Evolutionary conservation across 2,888 invertebrate genomes (phyloP).

Genomic region (Myopa testacea): DNA sequence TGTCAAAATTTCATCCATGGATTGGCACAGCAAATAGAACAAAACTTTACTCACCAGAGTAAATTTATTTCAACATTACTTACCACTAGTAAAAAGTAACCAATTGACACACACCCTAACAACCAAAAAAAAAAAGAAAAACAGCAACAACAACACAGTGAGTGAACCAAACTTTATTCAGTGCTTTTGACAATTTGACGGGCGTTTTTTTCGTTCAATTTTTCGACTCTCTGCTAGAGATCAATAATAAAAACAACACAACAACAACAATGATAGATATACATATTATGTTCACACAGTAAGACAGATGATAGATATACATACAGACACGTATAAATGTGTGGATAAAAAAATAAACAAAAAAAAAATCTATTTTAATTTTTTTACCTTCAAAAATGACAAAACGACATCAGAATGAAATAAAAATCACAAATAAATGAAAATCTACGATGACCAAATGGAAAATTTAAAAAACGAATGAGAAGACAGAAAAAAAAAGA

Average conservation of each 20-base stretch:
- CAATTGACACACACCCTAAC: too few relatives aligned
- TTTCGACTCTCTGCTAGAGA: too few relatives aligned
- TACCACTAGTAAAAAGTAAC: too few relatives aligned
- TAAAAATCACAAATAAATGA: not conserved
- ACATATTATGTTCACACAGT: not conserved
- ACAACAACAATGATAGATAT: not conserved
- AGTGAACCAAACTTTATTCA: too few relatives aligned
- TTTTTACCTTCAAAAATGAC: not conserved
- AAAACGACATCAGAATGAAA: not conserved
- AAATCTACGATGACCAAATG: not conserved
- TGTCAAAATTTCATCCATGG: too few relatives aligned
- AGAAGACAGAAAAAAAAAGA: not conserved
- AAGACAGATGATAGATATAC: not conserved
- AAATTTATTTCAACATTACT: too few relatives aligned
- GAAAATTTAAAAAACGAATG: not conserved
- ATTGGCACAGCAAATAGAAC: too few relatives aligned
- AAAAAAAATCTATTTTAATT: conserved; percentile 1
- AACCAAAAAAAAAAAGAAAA: too few relatives aligned
- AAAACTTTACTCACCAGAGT: too few relatives aligned
- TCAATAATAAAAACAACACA: not conserved
- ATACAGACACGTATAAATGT: not conserved
- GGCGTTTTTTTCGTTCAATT: too few relatives aligned
- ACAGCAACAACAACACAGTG: too few relatives aligned
- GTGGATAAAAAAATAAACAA: not conserved
- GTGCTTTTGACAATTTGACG: too few relatives aligned